phyloP scores from a whole-genome alignment of 2,888 invertebrate genomes.

The Synanthedon tipuliformis region DNA sequence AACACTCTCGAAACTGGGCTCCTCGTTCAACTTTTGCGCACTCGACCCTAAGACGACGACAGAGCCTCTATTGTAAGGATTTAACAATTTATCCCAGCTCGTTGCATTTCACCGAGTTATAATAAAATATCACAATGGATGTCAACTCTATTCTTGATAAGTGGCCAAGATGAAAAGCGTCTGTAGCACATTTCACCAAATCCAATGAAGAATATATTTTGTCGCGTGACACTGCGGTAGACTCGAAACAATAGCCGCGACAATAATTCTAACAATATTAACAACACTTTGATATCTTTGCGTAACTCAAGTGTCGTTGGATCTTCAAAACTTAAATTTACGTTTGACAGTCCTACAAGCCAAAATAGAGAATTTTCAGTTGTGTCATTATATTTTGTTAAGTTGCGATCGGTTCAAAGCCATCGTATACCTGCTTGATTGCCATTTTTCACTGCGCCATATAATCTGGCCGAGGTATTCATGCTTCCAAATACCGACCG shows the following conservation, averaged over 20 bases:
- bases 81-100: constrained; percentile 63
- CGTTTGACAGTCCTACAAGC: constrained; percentile 9
- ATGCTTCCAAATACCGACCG: constrained; percentile 21
- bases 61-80: constrained; percentile 57
- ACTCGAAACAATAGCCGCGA: constrained; percentile 20
- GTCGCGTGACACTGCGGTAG: constrained; percentile 25
- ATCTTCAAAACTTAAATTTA: no score
- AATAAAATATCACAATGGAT: constrained; percentile 68
- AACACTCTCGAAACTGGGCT: constrained; percentile 36
- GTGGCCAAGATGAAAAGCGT: constrained; percentile 56
- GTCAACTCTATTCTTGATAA: constrained; percentile 65
- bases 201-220: constrained; percentile 44
- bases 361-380: constrained; percentile 38
- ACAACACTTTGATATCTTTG: constrained; percentile 5
- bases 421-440: constrained; percentile 19
- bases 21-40: constrained; percentile 59
- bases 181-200: constrained; percentile 54
- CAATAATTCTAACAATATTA: not conserved
- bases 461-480: constrained; percentile 21
- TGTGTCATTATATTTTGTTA: constrained; percentile 33
- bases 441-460: constrained; percentile 26
- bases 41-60: constrained; percentile 54
- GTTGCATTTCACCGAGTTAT: constrained; percentile 62
- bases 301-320: constrained; percentile 24
- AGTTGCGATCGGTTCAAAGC: constrained; percentile 23